A percentile compares a stretch with the other conserved stretches of the same genome.
These are phyloP conservation scores for Mustela nigripes DNA, from an alignment of 2,113 vertebrate genomes.

Conservation along the genomic window DNA sequence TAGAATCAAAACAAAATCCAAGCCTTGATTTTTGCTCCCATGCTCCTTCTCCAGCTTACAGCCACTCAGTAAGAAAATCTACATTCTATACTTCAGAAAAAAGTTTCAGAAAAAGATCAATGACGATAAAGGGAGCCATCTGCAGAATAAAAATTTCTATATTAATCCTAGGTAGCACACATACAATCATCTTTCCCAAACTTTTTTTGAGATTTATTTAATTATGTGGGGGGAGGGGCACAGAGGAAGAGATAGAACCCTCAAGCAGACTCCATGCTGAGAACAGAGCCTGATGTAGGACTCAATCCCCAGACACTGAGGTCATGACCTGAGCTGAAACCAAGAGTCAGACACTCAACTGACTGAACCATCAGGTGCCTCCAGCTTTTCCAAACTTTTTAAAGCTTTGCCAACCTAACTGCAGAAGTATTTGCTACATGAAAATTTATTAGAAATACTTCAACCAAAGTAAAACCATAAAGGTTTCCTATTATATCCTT, in stretches of 20 bases:
- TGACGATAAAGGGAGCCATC: background rate
- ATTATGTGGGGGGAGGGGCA: background rate
- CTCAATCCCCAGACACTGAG: background rate
- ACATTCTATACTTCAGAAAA: background rate
- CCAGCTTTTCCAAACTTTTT: background rate
- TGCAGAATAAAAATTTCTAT: background rate
- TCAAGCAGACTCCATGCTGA: background rate
- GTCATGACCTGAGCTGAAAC: background rate
- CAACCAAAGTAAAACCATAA: background rate
- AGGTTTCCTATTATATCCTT: background rate
- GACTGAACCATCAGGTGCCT: background rate
- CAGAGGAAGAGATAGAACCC: background rate
- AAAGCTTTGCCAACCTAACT: background rate
- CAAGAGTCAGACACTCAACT: background rate
- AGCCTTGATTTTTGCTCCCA: background rate
- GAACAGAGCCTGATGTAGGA: background rate
- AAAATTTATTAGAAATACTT: background rate
- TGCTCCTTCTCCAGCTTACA: background rate
- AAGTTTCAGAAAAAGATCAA: background rate
- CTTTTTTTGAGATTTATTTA: background rate
- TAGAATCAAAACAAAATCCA: background rate
- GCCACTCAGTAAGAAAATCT: background rate
- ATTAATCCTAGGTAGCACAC: background rate
- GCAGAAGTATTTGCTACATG: background rate
- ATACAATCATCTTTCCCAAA: background rate